phyloP scores from a whole-genome alignment of 2,113 vertebrate species.

The Phocoena phocoena region DNA sequence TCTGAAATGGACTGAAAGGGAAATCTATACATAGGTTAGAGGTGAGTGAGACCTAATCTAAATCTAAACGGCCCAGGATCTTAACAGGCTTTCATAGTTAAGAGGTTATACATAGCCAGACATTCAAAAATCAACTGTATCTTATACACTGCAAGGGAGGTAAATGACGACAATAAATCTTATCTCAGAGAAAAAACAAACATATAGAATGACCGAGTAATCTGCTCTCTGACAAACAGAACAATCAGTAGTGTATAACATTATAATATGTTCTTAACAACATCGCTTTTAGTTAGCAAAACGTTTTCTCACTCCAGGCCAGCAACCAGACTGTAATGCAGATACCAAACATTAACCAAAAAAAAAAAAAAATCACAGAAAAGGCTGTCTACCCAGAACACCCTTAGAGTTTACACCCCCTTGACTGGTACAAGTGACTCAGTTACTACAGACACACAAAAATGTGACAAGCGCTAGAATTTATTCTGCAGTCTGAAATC shows the following conservation, averaged over 20 bases:
- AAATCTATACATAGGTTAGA: not conserved
- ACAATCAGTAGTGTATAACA: not conserved
- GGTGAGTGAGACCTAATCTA: not conserved
- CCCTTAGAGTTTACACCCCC: not conserved
- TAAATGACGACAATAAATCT: not conserved
- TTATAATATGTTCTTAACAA: not conserved
- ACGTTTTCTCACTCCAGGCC: not conserved
- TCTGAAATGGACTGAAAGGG: not conserved
- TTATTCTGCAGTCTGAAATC: not conserved
- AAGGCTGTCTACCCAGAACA: not conserved
- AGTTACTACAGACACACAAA: not conserved
- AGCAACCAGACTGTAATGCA: not conserved
- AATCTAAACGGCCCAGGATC: not conserved
- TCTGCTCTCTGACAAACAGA: not conserved
- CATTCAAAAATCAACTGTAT: not conserved
- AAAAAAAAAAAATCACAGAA: not conserved
- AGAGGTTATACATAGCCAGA: not conserved
- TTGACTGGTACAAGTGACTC: not conserved
- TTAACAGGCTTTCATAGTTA: not conserved
- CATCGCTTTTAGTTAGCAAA: not conserved
- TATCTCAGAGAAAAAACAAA: not conserved
- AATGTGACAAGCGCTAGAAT: not conserved
- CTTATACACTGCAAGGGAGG: not conserved
- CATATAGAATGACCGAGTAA: not conserved
- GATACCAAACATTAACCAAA: not conserved